Conservation (phyloP, 30 jellyfish, hydroid and myxozoan genomes). For the Pelagia noctiluca region DNA sequence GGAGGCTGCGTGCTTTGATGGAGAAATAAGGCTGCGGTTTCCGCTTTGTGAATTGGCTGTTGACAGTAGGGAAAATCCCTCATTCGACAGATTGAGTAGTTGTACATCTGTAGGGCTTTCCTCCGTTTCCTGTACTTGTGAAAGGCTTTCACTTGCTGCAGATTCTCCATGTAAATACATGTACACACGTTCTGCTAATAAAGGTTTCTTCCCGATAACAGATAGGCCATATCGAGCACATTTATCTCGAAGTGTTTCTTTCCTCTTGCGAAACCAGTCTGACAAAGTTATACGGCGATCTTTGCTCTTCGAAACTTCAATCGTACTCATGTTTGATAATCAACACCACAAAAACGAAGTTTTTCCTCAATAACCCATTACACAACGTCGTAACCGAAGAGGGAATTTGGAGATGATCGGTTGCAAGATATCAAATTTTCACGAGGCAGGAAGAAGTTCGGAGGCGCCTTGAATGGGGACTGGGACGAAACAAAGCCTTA, state of each 20-base stretch:
- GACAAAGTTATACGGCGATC: not conserved
- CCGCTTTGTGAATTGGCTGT: no score
- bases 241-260: not conserved
- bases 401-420: no score
- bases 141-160: not conserved
- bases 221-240: constrained; percentile 20
- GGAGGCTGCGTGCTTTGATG: no score
- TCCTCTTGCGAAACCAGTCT: not conserved
- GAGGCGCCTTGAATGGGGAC: constrained; percentile 23
- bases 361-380: no score
- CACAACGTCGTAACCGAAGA: no score
- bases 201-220: not conserved
- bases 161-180: not conserved
- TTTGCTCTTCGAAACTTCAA: not conserved
- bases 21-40: no score
- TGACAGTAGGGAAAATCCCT: not conserved
- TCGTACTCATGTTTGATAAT: not conserved
- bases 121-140: not conserved
- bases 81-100: not conserved
- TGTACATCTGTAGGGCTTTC: not conserved
- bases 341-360: not conserved
- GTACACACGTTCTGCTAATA: not conserved
- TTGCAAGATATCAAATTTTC: not conserved
- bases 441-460: not conserved
- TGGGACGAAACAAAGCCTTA: not conserved